These are phyloP conservation scores for Ischnus inquisitorius DNA, from an alignment of 2,888 invertebrate species.

Conservation along the genomic window DNA sequence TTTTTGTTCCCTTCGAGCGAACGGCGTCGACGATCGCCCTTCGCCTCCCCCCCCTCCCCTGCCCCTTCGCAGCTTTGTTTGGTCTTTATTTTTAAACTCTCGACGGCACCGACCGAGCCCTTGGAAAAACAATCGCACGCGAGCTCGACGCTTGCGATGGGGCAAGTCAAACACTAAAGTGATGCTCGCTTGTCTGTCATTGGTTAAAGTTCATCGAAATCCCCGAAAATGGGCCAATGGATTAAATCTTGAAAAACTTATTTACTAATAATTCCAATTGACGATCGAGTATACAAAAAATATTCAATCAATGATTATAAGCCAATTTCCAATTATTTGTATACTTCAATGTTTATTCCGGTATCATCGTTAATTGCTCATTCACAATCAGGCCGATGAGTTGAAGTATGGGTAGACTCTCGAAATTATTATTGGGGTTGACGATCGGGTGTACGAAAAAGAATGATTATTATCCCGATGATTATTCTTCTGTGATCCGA, in stretches of 20 bases:
- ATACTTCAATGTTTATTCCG: too few species aligned
- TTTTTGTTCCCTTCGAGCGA: slow-evolving; percentile 70
- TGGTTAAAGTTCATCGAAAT: background rate
- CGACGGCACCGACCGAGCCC: slow-evolving; percentile 24
- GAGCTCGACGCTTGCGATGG: background rate
- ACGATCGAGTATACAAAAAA: too few species aligned
- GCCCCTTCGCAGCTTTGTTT: slow-evolving; percentile 73
- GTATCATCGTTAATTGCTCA: too few species aligned
- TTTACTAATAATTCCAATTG: slow-evolving; percentile 12
- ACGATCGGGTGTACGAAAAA: background rate
- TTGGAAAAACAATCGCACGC: background rate
- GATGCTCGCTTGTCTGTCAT: slow-evolving; percentile 8
- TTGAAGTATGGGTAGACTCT: background rate
- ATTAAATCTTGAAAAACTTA: background rate
- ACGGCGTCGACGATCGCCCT: background rate
- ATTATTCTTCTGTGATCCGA: slow-evolving; percentile 7
- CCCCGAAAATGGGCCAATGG: background rate
- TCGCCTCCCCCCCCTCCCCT: too few species aligned
- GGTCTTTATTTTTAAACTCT: slow-evolving; percentile 74
- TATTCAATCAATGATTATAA: too few species aligned
- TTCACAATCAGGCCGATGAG: too few species aligned
- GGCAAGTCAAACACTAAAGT: slow-evolving; percentile 29
- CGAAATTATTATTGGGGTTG: background rate
- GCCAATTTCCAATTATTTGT: too few species aligned
- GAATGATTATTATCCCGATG: background rate